phyloP scores from a whole-genome alignment of 2,113 vertebrate species.

The Vidua chalybeata region DNA sequence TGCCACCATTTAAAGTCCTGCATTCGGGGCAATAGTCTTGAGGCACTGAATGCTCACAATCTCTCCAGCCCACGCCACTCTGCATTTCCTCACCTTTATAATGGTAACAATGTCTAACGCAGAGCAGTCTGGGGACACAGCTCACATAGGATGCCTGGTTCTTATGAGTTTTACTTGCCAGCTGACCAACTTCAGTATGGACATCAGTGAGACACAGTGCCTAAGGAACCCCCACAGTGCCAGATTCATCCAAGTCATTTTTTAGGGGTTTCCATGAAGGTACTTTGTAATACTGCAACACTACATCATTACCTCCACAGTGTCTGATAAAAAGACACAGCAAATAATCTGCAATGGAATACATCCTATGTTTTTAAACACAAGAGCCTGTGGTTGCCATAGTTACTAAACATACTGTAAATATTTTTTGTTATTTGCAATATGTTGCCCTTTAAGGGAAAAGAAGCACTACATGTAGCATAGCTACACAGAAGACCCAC shows the following conservation, averaged over 20 bases:
- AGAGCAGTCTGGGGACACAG: neutral
- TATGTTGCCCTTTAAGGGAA: neutral
- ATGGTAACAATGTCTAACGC: too few species aligned
- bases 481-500: neutral
- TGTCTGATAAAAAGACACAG: neutral
- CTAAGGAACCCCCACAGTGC: neutral
- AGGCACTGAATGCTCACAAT: neutral
- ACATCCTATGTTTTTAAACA: neutral
- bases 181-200: neutral
- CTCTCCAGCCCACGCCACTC: neutral
- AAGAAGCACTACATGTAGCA: neutral
- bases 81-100: neutral
- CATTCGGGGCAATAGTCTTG: neutral
- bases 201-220: neutral
- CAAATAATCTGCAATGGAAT: neutral
- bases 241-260: neutral
- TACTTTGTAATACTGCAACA: neutral
- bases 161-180: neutral
- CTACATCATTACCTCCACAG: neutral
- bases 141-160: neutral
- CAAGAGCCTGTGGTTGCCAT: neutral
- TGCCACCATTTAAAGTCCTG: neutral
- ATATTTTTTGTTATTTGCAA: neutral
- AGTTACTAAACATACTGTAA: constrained; percentile 39
- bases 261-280: neutral